Percentiles rank a stretch among this genome's conserved stretches.
Evolutionary conservation across 2,113 vertebrate genomes (phyloP).

Genomic region (Heteronetta atricapilla): DNA sequence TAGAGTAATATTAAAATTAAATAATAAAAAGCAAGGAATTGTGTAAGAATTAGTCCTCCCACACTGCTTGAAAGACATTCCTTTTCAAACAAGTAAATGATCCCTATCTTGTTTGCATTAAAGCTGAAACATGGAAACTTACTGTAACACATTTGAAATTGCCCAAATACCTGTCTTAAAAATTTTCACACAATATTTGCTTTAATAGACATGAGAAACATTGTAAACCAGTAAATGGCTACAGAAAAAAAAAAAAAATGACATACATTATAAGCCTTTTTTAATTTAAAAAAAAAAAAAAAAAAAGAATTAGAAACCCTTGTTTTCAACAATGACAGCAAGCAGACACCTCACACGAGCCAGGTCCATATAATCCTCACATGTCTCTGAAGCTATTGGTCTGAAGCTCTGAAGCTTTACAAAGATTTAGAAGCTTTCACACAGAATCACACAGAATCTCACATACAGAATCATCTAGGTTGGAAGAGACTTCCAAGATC

Average conservation of each 20-base stretch:
- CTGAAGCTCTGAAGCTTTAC: too few relatives aligned
- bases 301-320: not conserved
- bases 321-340: not conserved
- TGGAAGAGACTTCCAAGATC: too few relatives aligned
- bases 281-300: not conserved
- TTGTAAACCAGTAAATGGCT: not conserved
- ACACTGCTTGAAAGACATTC: not conserved
- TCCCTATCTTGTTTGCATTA: not conserved
- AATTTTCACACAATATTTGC: not conserved
- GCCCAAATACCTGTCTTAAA: not conserved
- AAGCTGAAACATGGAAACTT: constrained; percentile 10
- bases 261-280: constrained; percentile 11
- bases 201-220: not conserved
- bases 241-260: not conserved
- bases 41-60: not conserved
- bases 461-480: too few relatives aligned
- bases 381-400: not conserved
- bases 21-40: not conserved
- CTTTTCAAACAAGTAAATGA: constrained; percentile 48
- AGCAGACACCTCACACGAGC: not conserved
- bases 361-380: constrained; percentile 25
- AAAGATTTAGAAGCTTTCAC: too few relatives aligned
- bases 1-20: constrained; percentile 53
- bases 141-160: not conserved
- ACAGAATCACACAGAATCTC: too few relatives aligned